Evolutionary conservation across 2,797 vertebrate genomes (phyloP), one percentile per base, ranked within the genome.

Genomic region (Rhyacichthys aspro): DNA sequence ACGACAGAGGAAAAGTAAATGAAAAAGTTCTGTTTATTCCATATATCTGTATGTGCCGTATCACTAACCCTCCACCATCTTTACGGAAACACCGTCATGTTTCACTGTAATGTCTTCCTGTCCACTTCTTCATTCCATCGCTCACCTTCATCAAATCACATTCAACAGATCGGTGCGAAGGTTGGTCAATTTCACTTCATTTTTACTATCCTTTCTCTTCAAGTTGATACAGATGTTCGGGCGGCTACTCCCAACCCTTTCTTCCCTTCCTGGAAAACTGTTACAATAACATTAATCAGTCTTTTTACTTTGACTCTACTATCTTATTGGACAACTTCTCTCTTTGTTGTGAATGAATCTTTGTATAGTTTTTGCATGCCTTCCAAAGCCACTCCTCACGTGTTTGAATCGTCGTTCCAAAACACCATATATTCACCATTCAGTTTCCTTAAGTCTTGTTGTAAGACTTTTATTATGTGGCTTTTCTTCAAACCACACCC

Each of bases 141-240:
- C 84, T 80, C n/a, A n/a, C n/a, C 83, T 81, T 61, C 90, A 88
- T 88, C 90, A 85, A 82, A 88, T 86, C 85, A 84, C 84, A 85
- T 86, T 79, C 3, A 79, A 86, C 88, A 92, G 90, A 88, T 72
- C 91, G 56, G 52, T 87, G 88, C 57, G 89, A 79, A 92, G 92
- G 92, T 93, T 90, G 63, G 91, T 93, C 76, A 74, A 72, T 87
- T 91, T 89, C 72, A 79, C n/a, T n/a, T n/a, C n/a, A n/a, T n/a
- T n/a, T n/a, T n/a, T n/a, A 82, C 86, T 85, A 68, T 69, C 47
- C 64, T 18, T 54, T 42, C 53, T 46, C 48, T 59, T 74, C 47
- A 49, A 14, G 72, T 9, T n/a, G 16, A 37, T 44, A 10, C 66
- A 62, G n/a, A 59, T 53, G 54, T 81, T 55, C 33, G 19, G 11